Conservation (phyloP, 2,888 invertebrate species). For the Drosophila ezoana region DNA sequence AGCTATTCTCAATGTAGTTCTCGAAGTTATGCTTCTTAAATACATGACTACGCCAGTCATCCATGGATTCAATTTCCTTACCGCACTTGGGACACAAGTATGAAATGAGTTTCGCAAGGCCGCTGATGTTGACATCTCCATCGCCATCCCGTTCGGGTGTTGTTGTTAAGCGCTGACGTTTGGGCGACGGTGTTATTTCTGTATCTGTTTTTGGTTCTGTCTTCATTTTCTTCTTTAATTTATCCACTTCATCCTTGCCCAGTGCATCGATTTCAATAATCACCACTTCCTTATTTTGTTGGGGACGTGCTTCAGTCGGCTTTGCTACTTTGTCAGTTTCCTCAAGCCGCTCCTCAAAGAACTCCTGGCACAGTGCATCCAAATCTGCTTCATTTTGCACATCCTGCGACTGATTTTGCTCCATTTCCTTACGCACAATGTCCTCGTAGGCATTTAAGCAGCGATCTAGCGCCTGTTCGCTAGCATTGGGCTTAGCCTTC, state of each 20-base stretch:
- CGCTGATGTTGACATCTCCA: slow-evolving; percentile 35
- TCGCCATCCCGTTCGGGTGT: slow-evolving; percentile 35
- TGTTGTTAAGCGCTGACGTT: slow-evolving; percentile 43
- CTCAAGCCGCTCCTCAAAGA: slow-evolving; percentile 60
- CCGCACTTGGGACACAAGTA: slow-evolving; percentile 81
- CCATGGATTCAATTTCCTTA: slow-evolving; percentile 63
- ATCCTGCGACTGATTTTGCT: slow-evolving; percentile 4
- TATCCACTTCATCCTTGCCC: slow-evolving; percentile 66
- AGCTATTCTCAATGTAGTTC: slow-evolving; percentile 74
- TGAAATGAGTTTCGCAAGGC: slow-evolving; percentile 57
- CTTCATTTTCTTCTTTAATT: slow-evolving; percentile 55
- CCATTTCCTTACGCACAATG: slow-evolving; percentile 64
- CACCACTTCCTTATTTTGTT: slow-evolving; percentile 52
- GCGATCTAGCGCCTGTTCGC: slow-evolving; percentile 75
- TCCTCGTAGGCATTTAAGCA: slow-evolving; percentile 76
- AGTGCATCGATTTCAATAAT: slow-evolving; percentile 74
- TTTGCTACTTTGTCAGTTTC: background rate
- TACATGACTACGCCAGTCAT: slow-evolving; percentile 76
- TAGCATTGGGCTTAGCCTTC: slow-evolving; percentile 38
- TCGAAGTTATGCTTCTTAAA: slow-evolving; percentile 76
- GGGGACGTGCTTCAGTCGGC: background rate
- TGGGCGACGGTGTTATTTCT: slow-evolving; percentile 18
- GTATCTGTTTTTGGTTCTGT: slow-evolving; percentile 23
- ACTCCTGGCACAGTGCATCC: slow-evolving; percentile 63
- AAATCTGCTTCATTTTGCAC: slow-evolving; percentile 38